A percentile compares a stretch with the other conserved stretches of the same genome.
Evolutionary conservation across 2,113 vertebrate genomes (phyloP).

Genomic region (Rousettus leschenaultii): DNA sequence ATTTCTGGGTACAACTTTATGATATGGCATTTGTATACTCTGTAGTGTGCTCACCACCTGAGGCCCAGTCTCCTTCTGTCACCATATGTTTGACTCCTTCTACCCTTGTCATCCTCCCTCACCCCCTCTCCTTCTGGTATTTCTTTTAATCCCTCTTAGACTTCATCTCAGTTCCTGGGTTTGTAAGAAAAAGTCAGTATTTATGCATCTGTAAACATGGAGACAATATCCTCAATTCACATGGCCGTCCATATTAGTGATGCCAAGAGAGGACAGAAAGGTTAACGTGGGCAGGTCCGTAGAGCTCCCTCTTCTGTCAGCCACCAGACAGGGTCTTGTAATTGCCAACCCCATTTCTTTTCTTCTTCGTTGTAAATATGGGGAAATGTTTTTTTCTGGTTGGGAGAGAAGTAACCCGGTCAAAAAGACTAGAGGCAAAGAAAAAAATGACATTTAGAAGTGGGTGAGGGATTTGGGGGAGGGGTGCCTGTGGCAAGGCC

Average conservation of each 20-base stretch:
- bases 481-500: accelerated
- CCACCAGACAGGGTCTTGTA: not conserved
- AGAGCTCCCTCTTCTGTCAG: not conserved
- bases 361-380: not conserved
- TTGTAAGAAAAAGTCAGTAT: too few relatives aligned
- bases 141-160: not conserved
- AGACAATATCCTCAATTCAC: not conserved
- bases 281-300: accelerated
- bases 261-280: not conserved
- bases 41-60: not conserved
- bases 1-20: too few relatives aligned
- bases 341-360: not conserved
- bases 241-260: not conserved
- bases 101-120: not conserved
- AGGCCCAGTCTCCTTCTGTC: too few relatives aligned
- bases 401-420: not conserved
- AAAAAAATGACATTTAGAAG: not conserved
- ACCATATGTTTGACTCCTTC: not conserved
- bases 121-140: not conserved
- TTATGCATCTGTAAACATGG: not conserved
- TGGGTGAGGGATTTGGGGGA: not conserved
- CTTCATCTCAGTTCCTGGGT: not conserved
- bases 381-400: not conserved
- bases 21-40: too few relatives aligned
- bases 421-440: not conserved